Percentiles rank a stretch among this genome's conserved stretches.
Evolutionary conservation across 92 coral and sea anemone species (phyloP).

Genomic region (Siderastrea radians): DNA sequence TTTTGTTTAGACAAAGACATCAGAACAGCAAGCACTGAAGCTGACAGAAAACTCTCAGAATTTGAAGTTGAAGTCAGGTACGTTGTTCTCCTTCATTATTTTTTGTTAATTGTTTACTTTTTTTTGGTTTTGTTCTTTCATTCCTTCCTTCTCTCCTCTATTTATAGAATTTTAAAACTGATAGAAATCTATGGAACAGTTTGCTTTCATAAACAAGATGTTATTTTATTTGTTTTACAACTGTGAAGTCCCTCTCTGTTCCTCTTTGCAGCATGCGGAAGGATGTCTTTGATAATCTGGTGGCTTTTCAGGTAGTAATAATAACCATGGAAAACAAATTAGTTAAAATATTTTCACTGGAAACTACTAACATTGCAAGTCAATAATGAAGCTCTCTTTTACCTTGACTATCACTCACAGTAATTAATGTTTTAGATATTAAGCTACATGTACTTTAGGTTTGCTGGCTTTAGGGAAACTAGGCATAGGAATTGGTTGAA

Average conservation of each 20-base stretch:
- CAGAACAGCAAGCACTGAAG: slow-evolving; percentile 94
- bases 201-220: background rate
- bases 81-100: background rate
- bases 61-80: slow-evolving; percentile 99
- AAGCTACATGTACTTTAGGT: too few species aligned
- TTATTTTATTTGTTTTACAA: background rate
- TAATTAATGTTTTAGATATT: too few species aligned
- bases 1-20: slow-evolving; percentile 84
- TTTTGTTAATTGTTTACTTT: background rate
- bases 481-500: too few species aligned
- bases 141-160: too few species aligned
- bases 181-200: too few species aligned
- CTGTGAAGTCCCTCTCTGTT: background rate
- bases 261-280: slow-evolving; percentile 89
- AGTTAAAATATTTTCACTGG: background rate
- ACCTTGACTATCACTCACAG: too few species aligned
- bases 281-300: slow-evolving; percentile 96
- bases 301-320: slow-evolving; percentile 84
- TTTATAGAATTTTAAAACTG: too few species aligned
- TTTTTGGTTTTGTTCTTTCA: background rate
- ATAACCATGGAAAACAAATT: background rate
- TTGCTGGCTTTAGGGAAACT: too few species aligned
- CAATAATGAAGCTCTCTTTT: too few species aligned
- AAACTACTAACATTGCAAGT: background rate
- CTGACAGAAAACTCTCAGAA: slow-evolving; percentile 93